These are phyloP conservation scores for Caenorhabditis brenneri DNA, from an alignment of 1,140 invertebrate genomes.

Conservation along the genomic window DNA sequence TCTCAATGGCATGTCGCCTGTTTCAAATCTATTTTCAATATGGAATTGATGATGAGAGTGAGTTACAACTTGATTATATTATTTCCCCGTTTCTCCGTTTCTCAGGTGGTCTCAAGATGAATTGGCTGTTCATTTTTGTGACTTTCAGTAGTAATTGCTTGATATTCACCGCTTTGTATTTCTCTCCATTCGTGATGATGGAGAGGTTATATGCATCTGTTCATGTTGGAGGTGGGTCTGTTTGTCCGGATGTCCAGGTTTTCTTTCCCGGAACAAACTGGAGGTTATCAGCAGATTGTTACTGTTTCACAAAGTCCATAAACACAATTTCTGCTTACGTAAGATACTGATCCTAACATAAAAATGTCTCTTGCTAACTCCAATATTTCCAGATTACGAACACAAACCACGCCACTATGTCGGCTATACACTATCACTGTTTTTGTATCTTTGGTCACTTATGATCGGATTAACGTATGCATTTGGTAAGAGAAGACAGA, in stretches of 20 bases:
- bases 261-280: too few relatives aligned
- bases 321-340: too few relatives aligned
- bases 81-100: too few relatives aligned
- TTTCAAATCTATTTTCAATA: constrained; percentile 38
- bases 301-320: too few relatives aligned
- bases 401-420: constrained; percentile 42
- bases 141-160: constrained; percentile 35
- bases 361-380: too few relatives aligned
- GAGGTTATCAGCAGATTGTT: too few relatives aligned
- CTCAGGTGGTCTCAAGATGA: neutral
- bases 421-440: constrained; percentile 31
- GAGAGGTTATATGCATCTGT: constrained; percentile 31
- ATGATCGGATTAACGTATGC: constrained; percentile 1
- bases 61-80: neutral
- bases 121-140: neutral
- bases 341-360: too few relatives aligned
- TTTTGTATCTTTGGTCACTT: constrained; percentile 33
- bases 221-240: constrained; percentile 25
- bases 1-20: constrained; percentile 40
- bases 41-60: constrained; percentile 9
- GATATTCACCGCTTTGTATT: constrained; percentile 40
- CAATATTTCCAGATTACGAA: constrained; percentile 46
- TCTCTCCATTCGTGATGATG: constrained; percentile 42
- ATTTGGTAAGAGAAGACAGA: constrained; percentile 41
- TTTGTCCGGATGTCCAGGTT: neutral